These are phyloP conservation scores for Xiphophorus hellerii DNA, from an alignment of 2,113 vertebrate species.

Conservation along the genomic window DNA sequence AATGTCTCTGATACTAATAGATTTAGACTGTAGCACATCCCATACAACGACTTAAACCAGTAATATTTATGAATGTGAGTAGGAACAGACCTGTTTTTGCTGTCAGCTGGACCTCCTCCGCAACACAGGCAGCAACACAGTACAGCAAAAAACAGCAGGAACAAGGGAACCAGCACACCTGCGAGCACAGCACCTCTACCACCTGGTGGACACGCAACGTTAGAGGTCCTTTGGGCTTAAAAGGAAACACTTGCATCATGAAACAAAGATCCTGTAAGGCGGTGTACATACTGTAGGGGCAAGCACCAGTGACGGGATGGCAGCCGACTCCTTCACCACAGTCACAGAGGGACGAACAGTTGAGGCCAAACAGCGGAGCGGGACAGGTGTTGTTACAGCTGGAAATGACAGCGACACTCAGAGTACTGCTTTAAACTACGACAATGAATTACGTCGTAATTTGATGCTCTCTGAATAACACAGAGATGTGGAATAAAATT, in stretches of 20 bases:
- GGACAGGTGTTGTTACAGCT: slow-evolving; percentile 93
- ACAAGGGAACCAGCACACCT: slow-evolving; percentile 79
- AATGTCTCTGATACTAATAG: neutral
- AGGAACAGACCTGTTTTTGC: slow-evolving; percentile 84
- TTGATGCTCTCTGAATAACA: too few species aligned
- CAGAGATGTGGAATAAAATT: too few species aligned
- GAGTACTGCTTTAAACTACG: too few species aligned
- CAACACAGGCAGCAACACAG: slow-evolving; percentile 85
- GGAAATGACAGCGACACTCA: slow-evolving; percentile 15
- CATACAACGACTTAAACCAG: neutral
- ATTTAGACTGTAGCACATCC: neutral
- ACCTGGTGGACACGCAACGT: slow-evolving; percentile 62
- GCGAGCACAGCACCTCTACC: slow-evolving; percentile 74
- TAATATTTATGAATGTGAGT: neutral
- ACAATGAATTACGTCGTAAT: too few species aligned
- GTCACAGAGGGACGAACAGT: slow-evolving; percentile 87
- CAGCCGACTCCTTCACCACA: slow-evolving; percentile 82
- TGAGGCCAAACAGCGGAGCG: slow-evolving; percentile 82
- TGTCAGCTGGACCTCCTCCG: slow-evolving; percentile 69
- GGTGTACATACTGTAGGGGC: slow-evolving; percentile 83
- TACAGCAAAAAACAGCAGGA: slow-evolving; percentile 83
- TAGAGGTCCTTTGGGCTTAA: neutral
- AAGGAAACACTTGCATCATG: neutral
- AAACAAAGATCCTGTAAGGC: neutral
- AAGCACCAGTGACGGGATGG: slow-evolving; percentile 80